Evolutionary conservation across 2,797 vertebrate species (phyloP), one percentile per base, ranked within the genome.

Genomic region (Peromyscus aztecus): DNA sequence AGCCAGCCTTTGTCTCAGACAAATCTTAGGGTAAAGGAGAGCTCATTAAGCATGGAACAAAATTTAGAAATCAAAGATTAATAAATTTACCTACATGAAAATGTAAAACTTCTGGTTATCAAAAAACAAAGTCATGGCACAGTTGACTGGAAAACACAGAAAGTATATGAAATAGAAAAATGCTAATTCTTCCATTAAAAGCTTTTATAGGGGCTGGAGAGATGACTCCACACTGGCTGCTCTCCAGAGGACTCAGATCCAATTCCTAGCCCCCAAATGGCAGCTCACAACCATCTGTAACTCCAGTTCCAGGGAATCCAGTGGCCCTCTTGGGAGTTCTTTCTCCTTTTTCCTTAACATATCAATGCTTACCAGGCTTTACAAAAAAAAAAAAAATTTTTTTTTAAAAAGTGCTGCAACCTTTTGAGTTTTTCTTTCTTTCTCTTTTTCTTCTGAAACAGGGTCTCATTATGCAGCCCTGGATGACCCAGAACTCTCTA

Each of bases 61-160:
- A 88, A 93, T 52, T 37, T 89, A 93, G 77, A 91, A 95, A 88
- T 93, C 52, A 81, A 88, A 93, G 34, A 82, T 65, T 89, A 96
- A 77, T 80, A 80, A 57, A 65, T 40, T 67, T 31, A 86, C 8
- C 46, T 90, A 83, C 29, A 67, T 91, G 87, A 91, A 93, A 95
- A 76, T 43, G 1, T 85, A 69, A 97, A 80, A 76, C 29, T 89
- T 94, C 55, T 75, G 4, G 71, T 86, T 43, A 95, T n/a, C 4
- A 92, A 92, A 84, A 91, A 88, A 69, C 6, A 69, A 95, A 90
- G n/a, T 75, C 59, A 95, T 80, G 21, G 43, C 4, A 90, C 24
- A 82, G 59, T 67, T 86, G 31, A 63, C 52, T 87, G 27, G 40
- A 76, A 90, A 92, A 63, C 73, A 89, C 31, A 90, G 52, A 52